These are phyloP conservation scores for Thecophora atra DNA, from an alignment of 2,888 invertebrate species.

Conservation along the genomic window DNA sequence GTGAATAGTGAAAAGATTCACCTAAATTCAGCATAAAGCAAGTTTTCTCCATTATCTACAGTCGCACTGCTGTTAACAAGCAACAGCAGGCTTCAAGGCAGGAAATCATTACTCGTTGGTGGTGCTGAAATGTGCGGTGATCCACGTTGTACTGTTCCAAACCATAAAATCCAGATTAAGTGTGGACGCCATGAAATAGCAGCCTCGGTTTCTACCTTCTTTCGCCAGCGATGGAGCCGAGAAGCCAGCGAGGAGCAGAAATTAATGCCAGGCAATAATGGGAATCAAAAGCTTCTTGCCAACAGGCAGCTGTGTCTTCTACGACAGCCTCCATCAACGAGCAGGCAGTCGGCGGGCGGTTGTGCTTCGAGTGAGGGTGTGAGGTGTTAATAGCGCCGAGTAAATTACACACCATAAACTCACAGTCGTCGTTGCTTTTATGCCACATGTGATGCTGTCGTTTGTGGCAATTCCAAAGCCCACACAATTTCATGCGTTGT, in stretches of 20 bases:
- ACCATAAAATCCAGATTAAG: slow-evolving; percentile 35
- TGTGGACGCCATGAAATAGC: slow-evolving; percentile 29
- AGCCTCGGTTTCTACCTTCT: too few species aligned
- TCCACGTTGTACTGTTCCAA: slow-evolving; percentile 6
- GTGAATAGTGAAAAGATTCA: too few species aligned
- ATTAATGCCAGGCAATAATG: slow-evolving; percentile 32
- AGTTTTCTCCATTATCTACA: slow-evolving; percentile 27
- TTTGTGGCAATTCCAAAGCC: background rate
- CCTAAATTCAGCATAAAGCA: too few species aligned
- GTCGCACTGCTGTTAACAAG: slow-evolving; percentile 16
- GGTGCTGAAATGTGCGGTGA: background rate
- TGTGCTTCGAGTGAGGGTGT: background rate
- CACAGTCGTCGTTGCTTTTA: background rate
- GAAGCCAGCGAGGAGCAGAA: slow-evolving; percentile 16
- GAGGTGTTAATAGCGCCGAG: background rate
- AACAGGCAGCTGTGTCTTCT: slow-evolving; percentile 11
- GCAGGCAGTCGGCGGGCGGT: background rate
- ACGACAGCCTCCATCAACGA: too few species aligned
- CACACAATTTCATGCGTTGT: background rate
- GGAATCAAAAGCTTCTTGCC: background rate
- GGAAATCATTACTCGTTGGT: slow-evolving; percentile 27
- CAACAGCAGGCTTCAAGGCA: slow-evolving; percentile 25
- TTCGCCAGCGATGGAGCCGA: background rate
- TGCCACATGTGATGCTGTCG: background rate
- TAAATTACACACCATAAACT: background rate